These are phyloP conservation scores for Margaritifera margaritifera DNA, from an alignment of 2,888 invertebrate genomes.

Conservation along the genomic window DNA sequence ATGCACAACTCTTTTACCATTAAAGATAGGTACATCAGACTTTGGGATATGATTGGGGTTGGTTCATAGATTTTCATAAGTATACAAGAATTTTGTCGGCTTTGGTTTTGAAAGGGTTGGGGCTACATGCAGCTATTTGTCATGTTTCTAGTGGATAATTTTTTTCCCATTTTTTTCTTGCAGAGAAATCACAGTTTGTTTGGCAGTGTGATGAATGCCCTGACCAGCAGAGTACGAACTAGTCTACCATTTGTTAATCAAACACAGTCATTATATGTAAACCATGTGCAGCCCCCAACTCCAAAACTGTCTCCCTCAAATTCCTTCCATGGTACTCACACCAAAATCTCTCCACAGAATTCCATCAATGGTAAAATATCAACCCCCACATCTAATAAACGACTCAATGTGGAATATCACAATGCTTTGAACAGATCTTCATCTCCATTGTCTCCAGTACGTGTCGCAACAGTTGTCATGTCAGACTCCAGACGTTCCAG, in stretches of 20 bases:
- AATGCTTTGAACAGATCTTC: constrained; percentile 65
- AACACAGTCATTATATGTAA: constrained; percentile 66
- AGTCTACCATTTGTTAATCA: constrained; percentile 61
- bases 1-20: too few relatives aligned
- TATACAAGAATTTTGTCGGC: not conserved
- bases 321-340: constrained; percentile 56
- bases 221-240: constrained; percentile 56
- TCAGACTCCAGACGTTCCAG: constrained; percentile 49
- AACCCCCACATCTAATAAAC: constrained; percentile 57
- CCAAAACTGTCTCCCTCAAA: constrained; percentile 62
- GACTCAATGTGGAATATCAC: constrained; percentile 62
- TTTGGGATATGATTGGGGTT: too few relatives aligned
- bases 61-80: constrained; percentile 8
- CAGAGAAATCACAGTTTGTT: constrained; percentile 97
- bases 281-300: constrained; percentile 49
- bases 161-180: constrained; percentile 18
- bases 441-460: constrained; percentile 52
- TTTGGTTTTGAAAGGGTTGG: not conserved
- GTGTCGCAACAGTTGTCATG: constrained; percentile 44
- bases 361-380: constrained; percentile 60
- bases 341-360: constrained; percentile 59
- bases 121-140: not conserved
- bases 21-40: too few relatives aligned
- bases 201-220: constrained; percentile 82
- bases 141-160: not conserved